A percentile compares a stretch with the other conserved stretches of the same genome.
Conservation (phyloP, 2,113 vertebrate species). For the Jacana jacana region DNA sequence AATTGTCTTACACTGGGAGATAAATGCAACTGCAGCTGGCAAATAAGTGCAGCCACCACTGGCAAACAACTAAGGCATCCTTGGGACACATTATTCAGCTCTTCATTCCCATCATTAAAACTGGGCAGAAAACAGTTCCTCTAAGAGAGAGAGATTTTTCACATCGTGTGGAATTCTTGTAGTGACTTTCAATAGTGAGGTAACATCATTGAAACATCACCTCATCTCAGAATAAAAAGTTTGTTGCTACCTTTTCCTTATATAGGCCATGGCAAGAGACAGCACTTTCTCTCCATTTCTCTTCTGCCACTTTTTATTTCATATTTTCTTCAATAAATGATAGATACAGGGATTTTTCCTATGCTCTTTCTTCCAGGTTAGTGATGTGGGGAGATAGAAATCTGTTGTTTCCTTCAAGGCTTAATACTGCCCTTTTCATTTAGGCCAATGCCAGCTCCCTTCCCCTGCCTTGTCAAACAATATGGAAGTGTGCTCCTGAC, state of each 20-base stretch:
- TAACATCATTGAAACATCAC: neutral
- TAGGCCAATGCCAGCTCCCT: neutral
- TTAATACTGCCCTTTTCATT: neutral
- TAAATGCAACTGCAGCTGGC: neutral
- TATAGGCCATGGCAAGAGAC: neutral
- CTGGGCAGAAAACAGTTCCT: neutral
- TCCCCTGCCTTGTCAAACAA: neutral
- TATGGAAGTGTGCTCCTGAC: neutral
- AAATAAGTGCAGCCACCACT: neutral
- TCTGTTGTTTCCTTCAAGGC: neutral
- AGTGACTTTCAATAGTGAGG: neutral
- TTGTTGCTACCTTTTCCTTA: neutral
- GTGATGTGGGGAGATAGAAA: neutral
- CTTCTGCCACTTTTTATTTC: neutral
- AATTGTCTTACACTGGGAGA: neutral
- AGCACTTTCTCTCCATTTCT: neutral
- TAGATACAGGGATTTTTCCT: neutral
- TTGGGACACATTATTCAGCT: neutral
- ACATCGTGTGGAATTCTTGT: neutral
- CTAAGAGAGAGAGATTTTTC: neutral
- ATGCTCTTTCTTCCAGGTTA: neutral
- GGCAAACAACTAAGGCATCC: neutral
- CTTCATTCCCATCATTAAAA: neutral
- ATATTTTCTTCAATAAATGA: neutral
- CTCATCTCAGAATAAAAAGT: neutral